Base-by-base conservation (phyloP, 2,888 invertebrate species). In the Eristalis pertinax region DNA sequence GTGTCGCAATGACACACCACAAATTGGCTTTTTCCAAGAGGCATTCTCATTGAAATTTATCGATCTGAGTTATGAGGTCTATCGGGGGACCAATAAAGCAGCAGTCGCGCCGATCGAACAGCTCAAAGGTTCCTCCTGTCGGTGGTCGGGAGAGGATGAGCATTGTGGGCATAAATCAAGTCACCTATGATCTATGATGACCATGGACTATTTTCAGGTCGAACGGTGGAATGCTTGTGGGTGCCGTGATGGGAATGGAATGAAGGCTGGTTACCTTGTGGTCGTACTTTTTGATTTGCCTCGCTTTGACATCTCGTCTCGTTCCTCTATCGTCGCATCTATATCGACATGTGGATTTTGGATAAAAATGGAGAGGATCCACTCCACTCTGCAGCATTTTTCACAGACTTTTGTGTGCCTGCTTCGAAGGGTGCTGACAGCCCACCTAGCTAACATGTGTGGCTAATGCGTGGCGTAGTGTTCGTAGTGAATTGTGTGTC, bases 31-130 rank as follows among this genome's bases (percentile, higher is more conserved):
- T 70, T 78, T 77, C 68, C 32, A 78, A 70, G 69, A 64, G 63
- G 50, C 64, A 64, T 58, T 56, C 64, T 64, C 64, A 70, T 70
- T 64, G 70, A 70, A 70, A 70, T 78, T 78, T 69, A 78, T 64
- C 70, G 69, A 58, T 64, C 58, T 35, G 56, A 65, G 38, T 58
- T 58, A 70, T 24, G 43, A 69, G 35, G 41, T 24, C 43, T 43
- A 26, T 41, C 29, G 43, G 26, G 67, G 43, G 67, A 43, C 22
- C 26, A 67, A 67, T 67, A 67, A 67, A 67, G 43, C 67, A 67
- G 67, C n/a, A n/a, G n/a, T n/a, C n/a, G n/a, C n/a, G n/a, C 26
- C 67, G 22, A 67, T 67, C 67, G 67, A 67, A 43, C 15, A 38
- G 22, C 19, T 35, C 64, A 19, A 38, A 67, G 50, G 50, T 50